phyloP scores from a whole-genome alignment of 2,888 invertebrate species.

The Thumatha senex region DNA sequence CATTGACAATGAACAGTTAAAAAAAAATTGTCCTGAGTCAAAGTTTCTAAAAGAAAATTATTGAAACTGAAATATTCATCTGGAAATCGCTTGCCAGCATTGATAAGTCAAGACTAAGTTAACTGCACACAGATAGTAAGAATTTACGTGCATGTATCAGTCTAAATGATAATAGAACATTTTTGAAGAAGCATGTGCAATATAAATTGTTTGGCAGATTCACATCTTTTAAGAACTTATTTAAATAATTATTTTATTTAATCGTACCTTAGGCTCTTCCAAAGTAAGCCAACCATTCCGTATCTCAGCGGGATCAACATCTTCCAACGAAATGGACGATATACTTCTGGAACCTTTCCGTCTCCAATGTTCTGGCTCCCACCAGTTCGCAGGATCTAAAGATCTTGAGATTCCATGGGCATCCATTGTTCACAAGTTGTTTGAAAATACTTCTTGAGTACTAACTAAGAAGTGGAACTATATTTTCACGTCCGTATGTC shows the following conservation, averaged over 20 bases:
- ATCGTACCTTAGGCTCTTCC: conserved; percentile 55
- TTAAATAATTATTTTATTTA: background rate
- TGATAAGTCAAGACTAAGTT: no score
- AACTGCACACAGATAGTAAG: no score
- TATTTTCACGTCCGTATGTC: conserved; percentile 27
- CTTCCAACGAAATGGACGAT: conserved; percentile 62
- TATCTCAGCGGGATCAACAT: conserved; percentile 60
- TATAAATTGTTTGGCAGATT: no score
- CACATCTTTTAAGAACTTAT: background rate
- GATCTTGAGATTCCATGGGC: conserved; percentile 58
- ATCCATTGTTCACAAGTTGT: conserved; percentile 44
- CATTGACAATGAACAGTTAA: no score
- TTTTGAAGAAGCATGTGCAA: no score
- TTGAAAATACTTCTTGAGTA: background rate
- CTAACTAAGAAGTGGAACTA: background rate
- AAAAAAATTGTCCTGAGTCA: no score
- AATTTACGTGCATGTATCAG: no score
- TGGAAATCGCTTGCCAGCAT: no score
- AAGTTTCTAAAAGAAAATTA: no score
- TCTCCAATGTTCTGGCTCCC: conserved; percentile 69
- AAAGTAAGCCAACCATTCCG: conserved; percentile 75
- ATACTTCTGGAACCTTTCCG: conserved; percentile 45
- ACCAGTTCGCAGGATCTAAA: conserved; percentile 68
- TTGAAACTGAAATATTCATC: no score
- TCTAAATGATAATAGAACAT: no score